Conservation (phyloP, 2,113 vertebrate genomes). For the Silurus meridionalis region DNA sequence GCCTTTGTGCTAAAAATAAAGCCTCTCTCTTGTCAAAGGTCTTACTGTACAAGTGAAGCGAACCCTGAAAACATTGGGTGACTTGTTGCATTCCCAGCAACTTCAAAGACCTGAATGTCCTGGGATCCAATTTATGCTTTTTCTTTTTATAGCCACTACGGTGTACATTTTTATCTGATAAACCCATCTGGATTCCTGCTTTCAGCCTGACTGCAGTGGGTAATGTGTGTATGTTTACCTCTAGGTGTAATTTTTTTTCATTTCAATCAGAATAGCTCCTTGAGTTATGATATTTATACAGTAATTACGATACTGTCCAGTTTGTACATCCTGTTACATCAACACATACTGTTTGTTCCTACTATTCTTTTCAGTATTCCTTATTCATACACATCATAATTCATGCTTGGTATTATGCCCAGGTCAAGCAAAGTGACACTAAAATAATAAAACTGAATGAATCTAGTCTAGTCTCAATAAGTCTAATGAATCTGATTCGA, state of each 20-base stretch:
- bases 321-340: not conserved
- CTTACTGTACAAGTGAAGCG: constrained; percentile 51
- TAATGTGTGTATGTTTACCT: not conserved
- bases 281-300: not conserved
- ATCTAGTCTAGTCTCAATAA: too few species aligned
- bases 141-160: constrained; percentile 56
- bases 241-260: not conserved
- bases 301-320: not conserved
- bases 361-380: not conserved
- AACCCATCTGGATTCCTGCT: not conserved
- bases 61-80: constrained; percentile 63
- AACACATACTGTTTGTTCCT: not conserved
- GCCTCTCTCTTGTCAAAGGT: constrained; percentile 49
- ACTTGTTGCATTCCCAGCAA: constrained; percentile 64
- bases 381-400: not conserved
- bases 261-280: not conserved
- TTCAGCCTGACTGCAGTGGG: constrained; percentile 17
- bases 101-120: constrained; percentile 67
- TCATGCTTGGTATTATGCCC: too few species aligned
- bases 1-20: constrained; percentile 18
- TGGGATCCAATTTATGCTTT: constrained; percentile 68
- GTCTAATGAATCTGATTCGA: not conserved
- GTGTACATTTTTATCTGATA: constrained; percentile 53
- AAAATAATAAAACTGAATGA: not conserved
- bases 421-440: not conserved